Conservation (phyloP, 2,888 invertebrate genomes). For the Boloria selene region DNA sequence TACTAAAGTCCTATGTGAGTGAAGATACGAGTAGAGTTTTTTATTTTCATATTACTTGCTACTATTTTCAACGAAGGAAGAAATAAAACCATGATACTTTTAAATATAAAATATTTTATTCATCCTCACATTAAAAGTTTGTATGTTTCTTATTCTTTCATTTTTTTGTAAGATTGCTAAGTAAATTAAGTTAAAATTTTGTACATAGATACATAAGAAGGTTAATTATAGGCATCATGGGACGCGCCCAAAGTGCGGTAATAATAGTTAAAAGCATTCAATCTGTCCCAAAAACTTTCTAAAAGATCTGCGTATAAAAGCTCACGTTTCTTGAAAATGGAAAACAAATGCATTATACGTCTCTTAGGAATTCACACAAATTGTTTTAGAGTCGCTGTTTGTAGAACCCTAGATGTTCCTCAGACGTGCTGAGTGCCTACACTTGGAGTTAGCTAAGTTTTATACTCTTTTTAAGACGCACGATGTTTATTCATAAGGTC, state of each 20-base stretch:
- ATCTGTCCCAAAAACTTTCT: neutral
- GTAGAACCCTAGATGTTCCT: conserved; percentile 41
- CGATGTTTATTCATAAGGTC: neutral
- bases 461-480: conserved; percentile 18
- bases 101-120: too few relatives aligned
- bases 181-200: too few relatives aligned
- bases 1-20: too few relatives aligned
- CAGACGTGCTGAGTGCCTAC: conserved; percentile 42
- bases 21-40: too few relatives aligned
- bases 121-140: too few relatives aligned
- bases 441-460: conserved; percentile 25
- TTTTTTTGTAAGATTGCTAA: too few relatives aligned
- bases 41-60: too few relatives aligned
- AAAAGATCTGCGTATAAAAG: conserved; percentile 7
- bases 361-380: conserved; percentile 38
- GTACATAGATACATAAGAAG: too few relatives aligned
- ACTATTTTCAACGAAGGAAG: too few relatives aligned
- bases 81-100: too few relatives aligned
- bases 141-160: too few relatives aligned
- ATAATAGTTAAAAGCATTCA: neutral
- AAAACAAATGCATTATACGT: conserved; percentile 41
- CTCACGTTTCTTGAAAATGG: conserved; percentile 28
- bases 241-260: neutral
- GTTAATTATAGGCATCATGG: too few relatives aligned
- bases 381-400: conserved; percentile 44